Base-by-base conservation (phyloP, 1,140 invertebrate species). In the Diorhabda carinulata region DNA sequence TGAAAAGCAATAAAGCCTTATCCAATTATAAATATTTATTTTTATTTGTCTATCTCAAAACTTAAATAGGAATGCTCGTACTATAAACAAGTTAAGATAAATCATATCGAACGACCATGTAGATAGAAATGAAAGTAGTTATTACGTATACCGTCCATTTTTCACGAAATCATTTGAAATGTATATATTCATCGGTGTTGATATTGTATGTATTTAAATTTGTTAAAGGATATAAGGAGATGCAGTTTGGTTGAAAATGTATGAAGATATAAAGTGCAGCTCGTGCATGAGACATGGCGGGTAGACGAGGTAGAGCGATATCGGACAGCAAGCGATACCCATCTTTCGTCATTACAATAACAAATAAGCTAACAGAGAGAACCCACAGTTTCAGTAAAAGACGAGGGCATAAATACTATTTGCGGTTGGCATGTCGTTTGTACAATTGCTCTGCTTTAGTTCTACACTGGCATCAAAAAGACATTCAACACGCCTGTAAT, bases 301-400 rank as follows among this genome's bases (percentile, higher is more conserved):
- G 75, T 71, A 72, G 73, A 75, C 75, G 72, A 72, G 71, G 69
- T 70, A 69, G 71, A 69, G 70, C 70, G 73, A 76, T 72, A 73
- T 62, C 74, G 68, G 71, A 72, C 72, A 73, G 66, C 70, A 69
- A 65, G 69, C 45, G 76, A 78, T 78, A 78, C 60, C n/a, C 73
- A 78, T 78, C 76, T 63, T 69, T 73, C 75, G 72, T 78, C 74
- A 76, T 78, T 78, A 78, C 75, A 78, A 78, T 78, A 78, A 78
- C 76, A 78, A 78, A 78, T 76, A 78, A 78, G n/a, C 47, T 75
- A 76, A 78, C 73, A 75, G 72, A 72, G 72, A 72, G 70, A 72
- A 70, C 66, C 68, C 73, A 63, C 67, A 72, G 72, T 77, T 45
- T 71, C 65, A 45, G 41, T 68, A 56, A 64, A 72, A 58, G 58